Evolutionary conservation across 2,113 vertebrate species (phyloP), one percentile per base, ranked within the genome.

Genomic region (Gadus chalcogrammus): DNA sequence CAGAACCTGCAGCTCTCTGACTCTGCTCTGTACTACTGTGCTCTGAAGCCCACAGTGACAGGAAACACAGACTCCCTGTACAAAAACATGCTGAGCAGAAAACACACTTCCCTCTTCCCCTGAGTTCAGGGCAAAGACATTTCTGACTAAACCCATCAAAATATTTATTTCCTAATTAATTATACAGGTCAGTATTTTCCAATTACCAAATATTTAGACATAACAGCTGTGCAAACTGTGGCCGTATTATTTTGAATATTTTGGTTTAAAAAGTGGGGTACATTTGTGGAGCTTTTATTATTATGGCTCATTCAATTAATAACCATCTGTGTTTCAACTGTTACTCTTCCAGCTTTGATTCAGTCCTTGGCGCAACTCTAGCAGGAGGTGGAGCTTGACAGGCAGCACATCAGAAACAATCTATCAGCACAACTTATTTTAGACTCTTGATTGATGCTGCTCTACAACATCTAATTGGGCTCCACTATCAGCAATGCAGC

Each of bases 41-140:
- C 70, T 3, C 52, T 82, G 16, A 67, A 24, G 73, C 63, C 55
- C 76, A 82, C 68, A 79, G 65, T 73, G 52, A 70, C 63, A 72
- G 62, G 24, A 61, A 72, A 67, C 28, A n/a, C 48, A 24, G 0
- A 0, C 7, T 28, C 8, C 20, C 68, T 64, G 16, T 61, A 79
- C 72, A 68, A 71, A 71, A 79, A 79, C 22, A 35, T 22, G 63
- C 75, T 69, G 76, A 62, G 18, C 7, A 35, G 70, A 15, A 80
- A 83, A 22, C 75, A 77, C 72, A 78, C 75, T 52, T 75, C 75
- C 2, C 17, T 79, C 69, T 0, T 7, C 31, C 31, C 31, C 31
- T 5, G 20, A 38, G 17, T 5, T 27, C 60, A 61, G 61, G 5
- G 6, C 31, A 35, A 4, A 35, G 4, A 35, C 31, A 35, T 35